Percentiles rank a stretch among this genome's conserved stretches.
Conservation (phyloP, 1,140 invertebrate species). For the Penaeus indicus region DNA sequence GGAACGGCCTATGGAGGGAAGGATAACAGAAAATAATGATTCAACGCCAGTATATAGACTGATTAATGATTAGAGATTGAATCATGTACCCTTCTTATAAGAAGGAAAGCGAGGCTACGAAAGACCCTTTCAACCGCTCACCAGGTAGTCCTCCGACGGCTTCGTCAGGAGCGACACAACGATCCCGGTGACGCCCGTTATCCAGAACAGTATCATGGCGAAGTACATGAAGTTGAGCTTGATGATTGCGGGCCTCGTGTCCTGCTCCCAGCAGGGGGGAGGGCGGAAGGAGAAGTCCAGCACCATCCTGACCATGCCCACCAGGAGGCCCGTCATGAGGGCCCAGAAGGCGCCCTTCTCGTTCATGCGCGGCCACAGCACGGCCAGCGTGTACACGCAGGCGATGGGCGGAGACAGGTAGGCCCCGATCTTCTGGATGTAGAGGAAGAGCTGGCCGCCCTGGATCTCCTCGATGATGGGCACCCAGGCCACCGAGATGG, state of each 20-base stretch:
- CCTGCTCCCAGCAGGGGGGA: slow-evolving; percentile 68
- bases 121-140: slow-evolving; percentile 39
- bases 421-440: slow-evolving; percentile 73
- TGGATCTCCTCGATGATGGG: slow-evolving; percentile 73
- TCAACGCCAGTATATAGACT: neutral
- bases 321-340: slow-evolving; percentile 69
- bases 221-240: slow-evolving; percentile 72
- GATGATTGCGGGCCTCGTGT: slow-evolving; percentile 69
- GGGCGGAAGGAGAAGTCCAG: slow-evolving; percentile 68
- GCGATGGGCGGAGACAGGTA: slow-evolving; percentile 74
- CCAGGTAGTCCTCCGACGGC: slow-evolving; percentile 65
- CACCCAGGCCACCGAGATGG: slow-evolving; percentile 72
- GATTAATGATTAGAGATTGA: neutral
- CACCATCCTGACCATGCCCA: slow-evolving; percentile 69
- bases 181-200: slow-evolving; percentile 65
- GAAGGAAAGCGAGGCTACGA: neutral
- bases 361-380: slow-evolving; percentile 72
- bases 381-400: slow-evolving; percentile 71
- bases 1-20: neutral
- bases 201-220: slow-evolving; percentile 68
- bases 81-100: neutral
- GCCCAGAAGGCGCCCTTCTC: slow-evolving; percentile 73
- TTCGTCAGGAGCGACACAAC: slow-evolving; percentile 70
- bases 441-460: slow-evolving; percentile 74
- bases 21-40: neutral